These are phyloP conservation scores for Serinus canaria DNA, from an alignment of 2,113 vertebrate species.

Conservation along the genomic window DNA sequence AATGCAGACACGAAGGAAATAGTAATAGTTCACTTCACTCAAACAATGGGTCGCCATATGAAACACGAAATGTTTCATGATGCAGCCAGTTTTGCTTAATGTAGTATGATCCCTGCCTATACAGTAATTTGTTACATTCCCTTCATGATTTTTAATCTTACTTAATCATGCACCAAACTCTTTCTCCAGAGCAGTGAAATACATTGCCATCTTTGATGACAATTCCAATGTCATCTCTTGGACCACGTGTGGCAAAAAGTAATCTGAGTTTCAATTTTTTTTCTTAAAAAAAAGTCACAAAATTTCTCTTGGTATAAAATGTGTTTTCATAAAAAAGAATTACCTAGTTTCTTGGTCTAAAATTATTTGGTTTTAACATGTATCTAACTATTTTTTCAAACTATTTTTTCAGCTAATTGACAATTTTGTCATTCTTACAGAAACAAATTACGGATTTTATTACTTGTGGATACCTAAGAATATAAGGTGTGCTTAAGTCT, in stretches of 20 bases:
- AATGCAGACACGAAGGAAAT: background rate
- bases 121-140: background rate
- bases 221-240: background rate
- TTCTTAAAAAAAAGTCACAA: background rate
- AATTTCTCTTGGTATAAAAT: background rate
- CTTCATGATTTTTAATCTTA: background rate
- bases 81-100: background rate
- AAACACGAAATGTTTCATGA: background rate
- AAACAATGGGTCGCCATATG: background rate
- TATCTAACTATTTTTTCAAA: background rate
- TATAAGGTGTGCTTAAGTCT: background rate
- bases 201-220: background rate
- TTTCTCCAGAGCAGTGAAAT: background rate
- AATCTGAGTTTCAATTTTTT: background rate
- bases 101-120: background rate
- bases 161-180: background rate
- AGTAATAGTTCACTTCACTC: background rate
- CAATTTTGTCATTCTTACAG: background rate
- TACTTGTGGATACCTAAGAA: background rate
- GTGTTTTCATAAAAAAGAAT: background rate
- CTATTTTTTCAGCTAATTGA: slow-evolving; percentile 9
- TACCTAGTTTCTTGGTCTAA: background rate
- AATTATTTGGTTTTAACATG: slow-evolving; percentile 21
- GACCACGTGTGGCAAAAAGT: background rate
- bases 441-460: background rate